Evolutionary conservation across 2,888 invertebrate species (phyloP), one percentile per base, ranked within the genome.

Genomic region (Drosophila phalerata): DNA sequence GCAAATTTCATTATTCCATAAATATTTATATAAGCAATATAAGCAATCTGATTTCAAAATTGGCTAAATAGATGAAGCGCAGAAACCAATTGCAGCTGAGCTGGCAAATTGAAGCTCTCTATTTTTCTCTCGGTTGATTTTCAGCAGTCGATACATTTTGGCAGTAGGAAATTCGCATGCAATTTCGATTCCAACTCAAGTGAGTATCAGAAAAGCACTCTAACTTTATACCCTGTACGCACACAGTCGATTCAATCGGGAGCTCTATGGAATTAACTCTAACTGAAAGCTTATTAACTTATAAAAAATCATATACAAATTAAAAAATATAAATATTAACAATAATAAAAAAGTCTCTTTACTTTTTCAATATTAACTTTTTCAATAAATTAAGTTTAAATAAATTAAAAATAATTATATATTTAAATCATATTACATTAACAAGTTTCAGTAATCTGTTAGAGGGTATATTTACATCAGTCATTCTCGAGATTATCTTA

Each of bases 21-120:
- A 57, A 68, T 55, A 56, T 56, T n/a, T n/a, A n/a, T n/a, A n/a
- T n/a, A n/a, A n/a, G n/a, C n/a, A n/a, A n/a, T n/a, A 30, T 15
- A 70, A 70, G 30, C 58, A 58, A 65, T 65, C 55, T 53, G 51
- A 77, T 60, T 56, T 37, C 5, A 34, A 66, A 61, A 40, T 45
- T 53, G n/a, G 30, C 22, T 32, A 60, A 60, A 60, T 51, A 63
- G 64, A 77, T 61, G 48, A 58, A 77, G 66, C 67, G 67, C 52
- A 28, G 43, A 32, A 77, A 17, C 5, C 56, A 69, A 69, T 63
- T 52, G 58, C 45, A 51, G 22, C 38, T 15, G 51, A 48, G 60
- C 47, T 72, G 45, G 17, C 48, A 47, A 47, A 57, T 37, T 9
- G 57, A 25, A 47, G 25, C n/a, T 19, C 8, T 43, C n/a, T 32